A percentile compares a stretch with the other conserved stretches of the same genome.
phyloP scores from a whole-genome alignment of 2,888 invertebrate genomes.

The Spisula solida region DNA sequence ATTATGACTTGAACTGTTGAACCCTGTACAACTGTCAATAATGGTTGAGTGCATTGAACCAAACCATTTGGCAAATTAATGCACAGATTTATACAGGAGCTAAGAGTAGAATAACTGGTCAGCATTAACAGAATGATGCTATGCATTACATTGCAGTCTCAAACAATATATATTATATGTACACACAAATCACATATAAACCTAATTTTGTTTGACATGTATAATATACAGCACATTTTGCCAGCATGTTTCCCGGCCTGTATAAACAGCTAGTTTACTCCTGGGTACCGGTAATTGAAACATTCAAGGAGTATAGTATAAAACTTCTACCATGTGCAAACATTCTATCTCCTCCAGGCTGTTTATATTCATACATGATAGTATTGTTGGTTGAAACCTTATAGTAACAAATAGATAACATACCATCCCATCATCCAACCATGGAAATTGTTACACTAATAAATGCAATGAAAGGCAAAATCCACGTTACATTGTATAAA shows the following conservation, averaged over 20 bases:
- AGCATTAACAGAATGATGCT: too few species aligned
- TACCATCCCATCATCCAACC: slow-evolving; percentile 3
- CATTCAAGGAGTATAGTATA: not conserved
- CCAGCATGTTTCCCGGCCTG: not conserved
- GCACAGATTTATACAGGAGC: too few species aligned
- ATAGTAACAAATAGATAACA: not conserved
- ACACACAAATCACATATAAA: not conserved
- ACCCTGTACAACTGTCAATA: too few species aligned
- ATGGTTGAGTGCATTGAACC: too few species aligned
- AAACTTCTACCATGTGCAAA: slow-evolving; percentile 11
- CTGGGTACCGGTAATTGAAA: not conserved
- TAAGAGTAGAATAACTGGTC: too few species aligned
- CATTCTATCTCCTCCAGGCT: not conserved
- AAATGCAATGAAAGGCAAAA: not conserved
- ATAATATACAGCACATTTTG: not conserved
- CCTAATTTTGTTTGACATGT: not conserved
- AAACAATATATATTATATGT: not conserved
- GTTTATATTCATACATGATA: not conserved
- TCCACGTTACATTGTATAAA: too few species aligned
- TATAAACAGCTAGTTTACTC: not conserved
- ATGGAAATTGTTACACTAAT: not conserved
- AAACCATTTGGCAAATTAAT: too few species aligned
- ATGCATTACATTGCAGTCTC: not conserved
- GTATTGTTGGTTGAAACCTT: not conserved
- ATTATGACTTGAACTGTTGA: too few species aligned